These are phyloP conservation scores for Odontomyia ornata DNA, from an alignment of 2,888 invertebrate species.

Conservation along the genomic window DNA sequence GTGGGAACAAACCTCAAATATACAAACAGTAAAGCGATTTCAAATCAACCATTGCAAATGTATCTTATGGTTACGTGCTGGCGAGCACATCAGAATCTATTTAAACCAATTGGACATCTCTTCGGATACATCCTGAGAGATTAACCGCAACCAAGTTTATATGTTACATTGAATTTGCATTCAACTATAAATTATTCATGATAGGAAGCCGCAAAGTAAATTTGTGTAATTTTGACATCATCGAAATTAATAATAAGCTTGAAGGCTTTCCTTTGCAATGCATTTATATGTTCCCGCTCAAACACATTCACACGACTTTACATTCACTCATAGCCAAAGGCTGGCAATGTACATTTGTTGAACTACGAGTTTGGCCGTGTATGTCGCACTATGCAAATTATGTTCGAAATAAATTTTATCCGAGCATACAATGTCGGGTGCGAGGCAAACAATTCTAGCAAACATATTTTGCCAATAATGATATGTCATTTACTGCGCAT, in stretches of 20 bases:
- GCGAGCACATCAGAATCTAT: constrained; percentile 13
- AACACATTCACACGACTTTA: too few relatives aligned
- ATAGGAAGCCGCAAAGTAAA: constrained; percentile 44
- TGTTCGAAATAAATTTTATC: constrained; percentile 31
- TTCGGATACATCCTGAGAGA: constrained; percentile 34
- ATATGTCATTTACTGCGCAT: not conserved
- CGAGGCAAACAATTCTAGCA: constrained; percentile 21
- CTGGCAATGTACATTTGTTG: too few relatives aligned
- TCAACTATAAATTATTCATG: constrained; percentile 42
- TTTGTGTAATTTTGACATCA: constrained; percentile 45
- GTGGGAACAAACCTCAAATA: constrained; percentile 10
- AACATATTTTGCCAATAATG: constrained; percentile 38
- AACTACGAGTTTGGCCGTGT: not conserved
- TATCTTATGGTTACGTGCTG: constrained; percentile 9
- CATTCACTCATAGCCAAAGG: too few relatives aligned
- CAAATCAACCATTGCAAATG: constrained; percentile 32
- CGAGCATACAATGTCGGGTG: constrained; percentile 16
- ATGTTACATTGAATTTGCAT: constrained; percentile 41
- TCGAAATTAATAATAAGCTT: constrained; percentile 43
- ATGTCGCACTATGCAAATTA: constrained; percentile 35
- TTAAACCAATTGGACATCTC: constrained; percentile 3
- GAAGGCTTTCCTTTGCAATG: not conserved
- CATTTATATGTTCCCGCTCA: too few relatives aligned
- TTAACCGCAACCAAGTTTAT: constrained; percentile 42
- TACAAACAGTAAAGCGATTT: constrained; percentile 24